Evolutionary conservation across 2,113 vertebrate species (phyloP).

Genomic region (Tyto alba): DNA sequence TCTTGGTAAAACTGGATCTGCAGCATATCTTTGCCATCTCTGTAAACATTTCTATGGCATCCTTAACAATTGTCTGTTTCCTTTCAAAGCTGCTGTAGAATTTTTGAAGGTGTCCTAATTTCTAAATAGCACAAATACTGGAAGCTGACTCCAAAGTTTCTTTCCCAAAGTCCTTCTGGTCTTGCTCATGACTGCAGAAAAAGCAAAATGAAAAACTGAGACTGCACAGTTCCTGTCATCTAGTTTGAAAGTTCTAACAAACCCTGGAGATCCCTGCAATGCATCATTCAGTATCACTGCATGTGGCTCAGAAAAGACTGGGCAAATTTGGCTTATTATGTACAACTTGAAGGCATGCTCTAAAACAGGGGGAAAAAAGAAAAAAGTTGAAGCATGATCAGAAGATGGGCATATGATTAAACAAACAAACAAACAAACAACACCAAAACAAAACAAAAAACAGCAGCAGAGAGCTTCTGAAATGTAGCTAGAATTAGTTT

Average conservation of each 20-base stretch:
- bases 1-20: background rate
- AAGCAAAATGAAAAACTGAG: background rate
- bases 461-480: background rate
- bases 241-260: background rate
- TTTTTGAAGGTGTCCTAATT: background rate
- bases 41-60: slow-evolving; percentile 5
- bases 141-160: background rate
- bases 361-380: accelerated
- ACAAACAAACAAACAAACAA: background rate
- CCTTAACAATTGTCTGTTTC: background rate
- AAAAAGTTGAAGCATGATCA: background rate
- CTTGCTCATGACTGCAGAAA: background rate
- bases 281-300: background rate
- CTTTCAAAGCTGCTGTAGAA: background rate
- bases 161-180: background rate
- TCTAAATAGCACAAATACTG: background rate
- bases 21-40: background rate
- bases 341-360: background rate
- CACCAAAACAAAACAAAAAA: background rate
- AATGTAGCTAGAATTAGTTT: background rate
- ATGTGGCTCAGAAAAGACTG: background rate
- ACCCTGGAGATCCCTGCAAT: background rate
- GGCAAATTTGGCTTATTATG: background rate
- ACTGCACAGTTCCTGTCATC: background rate
- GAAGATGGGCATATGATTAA: background rate